Base-by-base conservation (phyloP, 2,113 vertebrate genomes). In the Indicator maculatus region DNA sequence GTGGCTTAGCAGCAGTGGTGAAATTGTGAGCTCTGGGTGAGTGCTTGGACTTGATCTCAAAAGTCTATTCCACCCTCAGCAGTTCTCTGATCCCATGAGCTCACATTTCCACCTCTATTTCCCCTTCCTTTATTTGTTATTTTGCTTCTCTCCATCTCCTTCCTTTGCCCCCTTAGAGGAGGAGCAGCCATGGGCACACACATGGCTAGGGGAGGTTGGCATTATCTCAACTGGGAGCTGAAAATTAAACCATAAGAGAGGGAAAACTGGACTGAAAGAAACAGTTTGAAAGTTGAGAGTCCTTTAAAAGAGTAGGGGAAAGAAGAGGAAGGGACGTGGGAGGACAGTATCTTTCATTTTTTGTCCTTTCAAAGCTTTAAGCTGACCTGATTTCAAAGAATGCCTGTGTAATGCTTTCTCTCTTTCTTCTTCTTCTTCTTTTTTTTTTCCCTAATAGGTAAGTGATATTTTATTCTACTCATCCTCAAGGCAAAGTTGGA, bases 311-410 rank as follows among this genome's bases (percentile, higher is more conserved):
- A 87, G 83, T 80, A 71, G 92, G 95, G 69, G 50, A 14, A 76
- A 44, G 89, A 95, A 95, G 81, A 96, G 82, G 80, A 96, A 95
- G 88, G 76, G 94, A 96, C 89, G 86, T 76, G 84, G 74, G 95
- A 95, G 75, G 83, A 92, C 97, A 97, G 94, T 90, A 67, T 12
- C 72, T 91, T 82, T 95, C 88, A 44, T 94, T 96, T 96, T 96
- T 94, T 97, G 86, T 65, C 55, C 74, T 97, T 97, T 98, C 97
- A 97, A 97, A 98, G 97, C 95, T 73, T 36, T 83, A 93, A 78
- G 90, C 90, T 96, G 97, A 96, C 98, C 97, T 96, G 96, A 96
- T 97, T 97, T 98, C 97, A 97, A 98, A 98, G 95, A 77, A 80
- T 24, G 71, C 3, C 5, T 67, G 27, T 95, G 60, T 96, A 96